Percentiles rank a stretch among this genome's conserved stretches.
These are phyloP conservation scores for Heteromormyrus szaboi DNA, from an alignment of 2,797 vertebrate genomes.

Conservation along the genomic window DNA sequence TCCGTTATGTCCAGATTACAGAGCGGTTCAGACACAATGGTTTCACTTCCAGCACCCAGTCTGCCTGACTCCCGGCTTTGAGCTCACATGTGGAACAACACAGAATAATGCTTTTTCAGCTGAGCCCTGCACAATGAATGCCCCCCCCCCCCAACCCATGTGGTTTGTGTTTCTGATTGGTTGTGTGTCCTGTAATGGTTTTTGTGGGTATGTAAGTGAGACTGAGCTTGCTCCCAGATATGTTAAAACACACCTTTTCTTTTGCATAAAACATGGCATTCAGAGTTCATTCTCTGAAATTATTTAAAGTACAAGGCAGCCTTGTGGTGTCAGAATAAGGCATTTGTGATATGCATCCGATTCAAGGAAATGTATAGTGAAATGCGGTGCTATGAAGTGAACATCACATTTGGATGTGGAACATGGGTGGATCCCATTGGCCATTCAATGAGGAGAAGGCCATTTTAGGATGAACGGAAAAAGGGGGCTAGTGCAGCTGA, in stretches of 20 bases:
- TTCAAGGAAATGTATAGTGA: not conserved
- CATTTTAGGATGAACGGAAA: not conserved
- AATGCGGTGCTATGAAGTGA: slow-evolving; percentile 1
- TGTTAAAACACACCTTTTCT: not conserved
- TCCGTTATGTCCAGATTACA: slow-evolving; percentile 15
- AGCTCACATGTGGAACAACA: slow-evolving; percentile 18
- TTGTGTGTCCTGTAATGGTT: slow-evolving; percentile 2
- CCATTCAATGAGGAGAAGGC: not conserved
- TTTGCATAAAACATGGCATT: not conserved
- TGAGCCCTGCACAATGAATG: slow-evolving; percentile 12
- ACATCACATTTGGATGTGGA: not conserved
- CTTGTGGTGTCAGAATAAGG: not conserved
- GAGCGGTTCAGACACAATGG: slow-evolving; percentile 20
- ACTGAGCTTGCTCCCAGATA: not conserved
- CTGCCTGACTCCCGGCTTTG: slow-evolving; percentile 21
- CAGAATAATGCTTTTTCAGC: slow-evolving; percentile 17
- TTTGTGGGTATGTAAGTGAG: not conserved
- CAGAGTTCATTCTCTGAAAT: not conserved
- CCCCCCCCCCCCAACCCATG: not conserved
- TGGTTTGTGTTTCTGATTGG: slow-evolving; percentile 5
- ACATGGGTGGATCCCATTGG: not conserved
- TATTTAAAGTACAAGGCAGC: not conserved
- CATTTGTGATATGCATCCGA: not conserved
- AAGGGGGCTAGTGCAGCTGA: not conserved
- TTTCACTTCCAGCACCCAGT: slow-evolving; percentile 35